Evolutionary conservation across 2,888 invertebrate species (phyloP).

Genomic region (Microctonus aethiopoides): DNA sequence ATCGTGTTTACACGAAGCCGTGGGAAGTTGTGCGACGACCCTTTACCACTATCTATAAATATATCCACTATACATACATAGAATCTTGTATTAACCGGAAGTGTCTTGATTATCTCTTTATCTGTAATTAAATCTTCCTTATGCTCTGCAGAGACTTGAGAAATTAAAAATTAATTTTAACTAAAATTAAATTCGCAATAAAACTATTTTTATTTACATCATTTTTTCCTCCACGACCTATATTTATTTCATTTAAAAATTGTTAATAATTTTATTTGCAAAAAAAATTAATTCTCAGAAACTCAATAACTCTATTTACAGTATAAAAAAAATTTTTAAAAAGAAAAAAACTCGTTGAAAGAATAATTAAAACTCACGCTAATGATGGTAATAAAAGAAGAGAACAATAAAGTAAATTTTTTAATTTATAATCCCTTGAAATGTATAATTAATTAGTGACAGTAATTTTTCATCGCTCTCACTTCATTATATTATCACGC

Average conservation of each 20-base stretch:
- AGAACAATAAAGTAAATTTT: neutral
- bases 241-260: no score
- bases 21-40: constrained; percentile 34
- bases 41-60: constrained; percentile 9
- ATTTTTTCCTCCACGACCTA: neutral
- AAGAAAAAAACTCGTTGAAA: no score
- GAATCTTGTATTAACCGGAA: neutral
- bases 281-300: no score
- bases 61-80: neutral
- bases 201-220: neutral
- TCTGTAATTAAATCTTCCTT: neutral
- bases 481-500: neutral
- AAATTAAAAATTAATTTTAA: neutral
- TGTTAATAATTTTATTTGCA: no score
- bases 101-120: neutral
- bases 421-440: neutral
- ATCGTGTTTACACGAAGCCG: constrained; percentile 40
- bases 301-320: no score
- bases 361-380: no score
- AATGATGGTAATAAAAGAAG: neutral
- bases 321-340: no score
- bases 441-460: neutral
- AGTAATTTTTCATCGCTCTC: neutral
- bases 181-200: neutral
- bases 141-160: neutral